Evolutionary conservation across 2,888 invertebrate species (phyloP).

Genomic region (Tipula confusa): DNA sequence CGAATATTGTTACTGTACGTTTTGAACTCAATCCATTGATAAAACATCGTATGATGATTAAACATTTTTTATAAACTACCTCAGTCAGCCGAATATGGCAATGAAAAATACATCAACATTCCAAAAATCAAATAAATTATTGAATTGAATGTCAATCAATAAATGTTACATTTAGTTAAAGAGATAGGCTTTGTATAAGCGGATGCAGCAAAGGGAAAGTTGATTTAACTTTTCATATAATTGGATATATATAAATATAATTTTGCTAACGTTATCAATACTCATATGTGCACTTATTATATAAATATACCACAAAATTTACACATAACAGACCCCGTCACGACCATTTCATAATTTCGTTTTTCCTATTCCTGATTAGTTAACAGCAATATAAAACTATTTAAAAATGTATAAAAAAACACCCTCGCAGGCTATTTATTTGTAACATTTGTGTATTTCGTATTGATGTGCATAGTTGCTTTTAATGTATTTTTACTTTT

Average conservation of each 20-base stretch:
- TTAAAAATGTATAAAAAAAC: too few species aligned
- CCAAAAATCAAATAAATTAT: not conserved
- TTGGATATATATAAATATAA: not conserved
- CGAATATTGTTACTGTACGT: not conserved
- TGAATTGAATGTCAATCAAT: slow-evolving; percentile 15
- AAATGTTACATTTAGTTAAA: not conserved
- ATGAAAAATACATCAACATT: not conserved
- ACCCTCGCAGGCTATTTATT: too few species aligned
- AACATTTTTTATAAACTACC: not conserved
- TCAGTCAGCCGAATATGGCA: not conserved
- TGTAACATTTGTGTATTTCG: too few species aligned
- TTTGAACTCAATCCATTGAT: not conserved
- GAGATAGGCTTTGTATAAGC: not conserved
- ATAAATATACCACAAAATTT: not conserved
- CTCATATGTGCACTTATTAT: not conserved
- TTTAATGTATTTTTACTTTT: too few species aligned
- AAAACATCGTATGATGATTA: not conserved
- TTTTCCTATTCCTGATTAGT: too few species aligned
- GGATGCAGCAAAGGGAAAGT: not conserved
- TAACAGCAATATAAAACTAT: too few species aligned
- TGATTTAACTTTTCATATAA: not conserved
- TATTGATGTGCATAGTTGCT: too few species aligned
- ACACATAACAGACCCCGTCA: too few species aligned
- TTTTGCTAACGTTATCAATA: not conserved
- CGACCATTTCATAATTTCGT: too few species aligned